phyloP scores from a whole-genome alignment of 2,113 vertebrate genomes.

The Sinocyclocheilus grahami region DNA sequence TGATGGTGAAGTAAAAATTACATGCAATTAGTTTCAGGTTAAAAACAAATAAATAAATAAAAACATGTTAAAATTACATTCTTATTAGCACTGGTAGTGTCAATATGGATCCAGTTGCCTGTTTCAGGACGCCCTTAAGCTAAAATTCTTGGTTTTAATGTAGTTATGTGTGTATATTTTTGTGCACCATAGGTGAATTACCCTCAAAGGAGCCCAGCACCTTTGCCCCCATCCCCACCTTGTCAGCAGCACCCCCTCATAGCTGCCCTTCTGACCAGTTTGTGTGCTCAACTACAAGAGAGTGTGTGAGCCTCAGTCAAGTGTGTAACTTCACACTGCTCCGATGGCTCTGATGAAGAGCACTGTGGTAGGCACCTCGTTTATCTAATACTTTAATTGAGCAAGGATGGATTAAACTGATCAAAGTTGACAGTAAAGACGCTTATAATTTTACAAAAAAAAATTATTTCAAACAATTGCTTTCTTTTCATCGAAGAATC shows the following conservation, averaged over 20 bases:
- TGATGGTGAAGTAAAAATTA: slow-evolving; percentile 70
- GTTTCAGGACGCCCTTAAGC: neutral
- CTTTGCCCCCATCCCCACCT: slow-evolving; percentile 66
- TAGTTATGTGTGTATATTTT: neutral
- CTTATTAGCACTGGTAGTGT: neutral
- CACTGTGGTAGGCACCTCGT: slow-evolving; percentile 77
- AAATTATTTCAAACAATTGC: neutral
- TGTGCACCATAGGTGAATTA: slow-evolving; percentile 76
- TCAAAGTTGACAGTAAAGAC: neutral
- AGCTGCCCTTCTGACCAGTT: slow-evolving; percentile 82
- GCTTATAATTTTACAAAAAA: neutral
- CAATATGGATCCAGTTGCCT: neutral
- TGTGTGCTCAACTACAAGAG: slow-evolving; percentile 74
- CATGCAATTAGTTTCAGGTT: no score
- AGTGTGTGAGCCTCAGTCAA: slow-evolving; percentile 76
- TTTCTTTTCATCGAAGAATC: no score
- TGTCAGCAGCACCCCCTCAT: slow-evolving; percentile 72
- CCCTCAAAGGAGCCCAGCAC: slow-evolving; percentile 70
- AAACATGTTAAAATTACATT: neutral
- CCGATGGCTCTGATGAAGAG: slow-evolving; percentile 85
- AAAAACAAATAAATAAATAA: no score
- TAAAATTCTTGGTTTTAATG: neutral
- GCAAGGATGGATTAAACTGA: no score
- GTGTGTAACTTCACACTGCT: slow-evolving; percentile 87
- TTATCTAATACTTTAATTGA: no score